Evolutionary conservation across 2,888 invertebrate genomes (phyloP).

Genomic region (Microctonus hyperodae): DNA sequence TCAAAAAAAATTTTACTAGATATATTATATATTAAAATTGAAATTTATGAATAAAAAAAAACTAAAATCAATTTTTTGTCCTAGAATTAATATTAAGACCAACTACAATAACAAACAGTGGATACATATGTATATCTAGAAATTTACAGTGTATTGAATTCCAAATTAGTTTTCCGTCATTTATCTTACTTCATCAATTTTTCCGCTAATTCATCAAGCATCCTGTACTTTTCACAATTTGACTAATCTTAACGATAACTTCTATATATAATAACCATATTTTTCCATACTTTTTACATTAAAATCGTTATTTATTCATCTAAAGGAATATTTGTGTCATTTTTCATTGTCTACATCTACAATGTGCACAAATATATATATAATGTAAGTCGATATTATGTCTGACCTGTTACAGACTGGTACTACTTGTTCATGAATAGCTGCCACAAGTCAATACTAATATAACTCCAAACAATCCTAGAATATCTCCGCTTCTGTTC

Average conservation of each 20-base stretch:
- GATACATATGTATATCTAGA: slow-evolving; percentile 52
- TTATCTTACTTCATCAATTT: neutral
- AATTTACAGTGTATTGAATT: slow-evolving; percentile 39
- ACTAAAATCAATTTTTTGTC: slow-evolving; percentile 41
- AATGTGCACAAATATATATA: slow-evolving; percentile 1
- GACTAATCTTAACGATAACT: too few relatives aligned
- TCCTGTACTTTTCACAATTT: neutral
- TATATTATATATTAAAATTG: slow-evolving; percentile 48
- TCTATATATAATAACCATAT: too few relatives aligned
- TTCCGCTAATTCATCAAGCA: too few relatives aligned
- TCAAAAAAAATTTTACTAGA: too few relatives aligned
- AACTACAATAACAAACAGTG: slow-evolving; percentile 57
- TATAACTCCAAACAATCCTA: slow-evolving; percentile 12
- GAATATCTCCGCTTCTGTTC: neutral
- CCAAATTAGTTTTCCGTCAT: neutral
- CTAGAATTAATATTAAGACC: slow-evolving; percentile 52
- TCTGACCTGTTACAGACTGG: slow-evolving; percentile 47
- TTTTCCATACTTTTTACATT: too few relatives aligned
- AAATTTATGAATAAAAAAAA: slow-evolving; percentile 18
- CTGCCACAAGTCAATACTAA: slow-evolving; percentile 43
- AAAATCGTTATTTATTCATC: too few relatives aligned
- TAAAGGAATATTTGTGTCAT: too few relatives aligned
- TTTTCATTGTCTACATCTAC: too few relatives aligned
- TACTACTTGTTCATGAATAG: slow-evolving; percentile 45
- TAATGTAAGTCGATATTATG: neutral